Evolutionary conservation across 2,113 vertebrate genomes (phyloP), one percentile per base, ranked within the genome.

Genomic region (Petrocephalus zakoni): DNA sequence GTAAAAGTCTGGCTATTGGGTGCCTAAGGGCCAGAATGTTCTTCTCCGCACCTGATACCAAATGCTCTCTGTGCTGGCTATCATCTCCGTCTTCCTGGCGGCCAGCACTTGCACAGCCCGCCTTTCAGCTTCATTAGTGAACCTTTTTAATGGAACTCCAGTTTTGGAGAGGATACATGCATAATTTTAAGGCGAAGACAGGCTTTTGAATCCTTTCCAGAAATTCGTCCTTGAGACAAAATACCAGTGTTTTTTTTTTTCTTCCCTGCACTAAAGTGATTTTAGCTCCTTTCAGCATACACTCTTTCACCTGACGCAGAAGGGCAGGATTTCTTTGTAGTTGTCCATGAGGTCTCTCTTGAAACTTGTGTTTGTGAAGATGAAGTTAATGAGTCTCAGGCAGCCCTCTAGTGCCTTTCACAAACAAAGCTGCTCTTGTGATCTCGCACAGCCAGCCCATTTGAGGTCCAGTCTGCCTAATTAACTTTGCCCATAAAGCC

Each of bases 401-500:
- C 21, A 34, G 87, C 51, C 68, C 68, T 53, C 87, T 55, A 21
- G 49, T 55, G 29, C 25, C 34, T 21, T 29, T 29, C 25, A 13
- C 4, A 15, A n/a, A 21, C 68, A 34, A 29, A 37, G 13, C 47
- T n/a, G 49, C 75, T 34, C 29, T 42, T 25, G 6, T 37, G 49
- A 81, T 15, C 3, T 3, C 5, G 7, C 82, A 61, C 4, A 49
- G 2, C 19, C 55, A 10, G 46, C 15, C 34, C 34, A 42, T 78
- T 42, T 78, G 88, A 68, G 55, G 81, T 89, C 82, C 83, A 72
- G 88, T 68, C 88, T 85, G 46, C 88, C 83, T 82, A 72, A 85
- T 89, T 89, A 89, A 89, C 88, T 68, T 72, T 85, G 81, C 19
- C 81, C 61, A 51, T 88, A 42, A 72, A 89, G 87, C 56, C 56